A percentile compares a stretch with the other conserved stretches of the same genome.
Evolutionary conservation across 2,113 vertebrate species (phyloP).

Genomic region (Hemichromis elongatus): DNA sequence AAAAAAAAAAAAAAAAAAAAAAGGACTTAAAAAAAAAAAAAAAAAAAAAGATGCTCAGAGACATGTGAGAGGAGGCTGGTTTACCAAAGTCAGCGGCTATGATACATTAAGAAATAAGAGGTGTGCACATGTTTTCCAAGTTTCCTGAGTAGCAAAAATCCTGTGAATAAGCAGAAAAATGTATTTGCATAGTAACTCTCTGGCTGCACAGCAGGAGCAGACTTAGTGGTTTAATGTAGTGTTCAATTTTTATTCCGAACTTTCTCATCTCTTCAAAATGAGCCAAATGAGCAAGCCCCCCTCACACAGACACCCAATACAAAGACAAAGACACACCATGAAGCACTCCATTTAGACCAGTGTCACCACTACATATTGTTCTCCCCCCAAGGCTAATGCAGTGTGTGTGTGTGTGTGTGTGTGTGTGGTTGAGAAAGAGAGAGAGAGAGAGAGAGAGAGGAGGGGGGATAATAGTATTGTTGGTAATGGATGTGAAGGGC

Average conservation of each 20-base stretch:
- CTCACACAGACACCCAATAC: neutral
- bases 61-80: neutral
- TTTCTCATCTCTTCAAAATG: neutral
- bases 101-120: neutral
- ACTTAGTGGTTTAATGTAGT: neutral
- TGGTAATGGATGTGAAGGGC: slow-evolving; percentile 64
- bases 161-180: neutral
- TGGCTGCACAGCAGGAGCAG: neutral
- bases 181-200: neutral
- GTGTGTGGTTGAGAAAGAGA: neutral
- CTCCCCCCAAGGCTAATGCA: slow-evolving; percentile 53
- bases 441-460: neutral
- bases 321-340: neutral
- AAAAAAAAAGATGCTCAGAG: neutral
- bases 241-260: neutral
- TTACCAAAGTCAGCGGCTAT: neutral
- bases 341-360: slow-evolving; percentile 50
- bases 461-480: slow-evolving; percentile 42
- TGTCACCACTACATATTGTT: slow-evolving; percentile 36
- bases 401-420: neutral
- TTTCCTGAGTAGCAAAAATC: neutral
- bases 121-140: neutral
- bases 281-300: neutral
- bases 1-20: neutral
- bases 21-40: neutral